phyloP scores from a whole-genome alignment of 2,888 invertebrate genomes.

The Alitta virens region DNA sequence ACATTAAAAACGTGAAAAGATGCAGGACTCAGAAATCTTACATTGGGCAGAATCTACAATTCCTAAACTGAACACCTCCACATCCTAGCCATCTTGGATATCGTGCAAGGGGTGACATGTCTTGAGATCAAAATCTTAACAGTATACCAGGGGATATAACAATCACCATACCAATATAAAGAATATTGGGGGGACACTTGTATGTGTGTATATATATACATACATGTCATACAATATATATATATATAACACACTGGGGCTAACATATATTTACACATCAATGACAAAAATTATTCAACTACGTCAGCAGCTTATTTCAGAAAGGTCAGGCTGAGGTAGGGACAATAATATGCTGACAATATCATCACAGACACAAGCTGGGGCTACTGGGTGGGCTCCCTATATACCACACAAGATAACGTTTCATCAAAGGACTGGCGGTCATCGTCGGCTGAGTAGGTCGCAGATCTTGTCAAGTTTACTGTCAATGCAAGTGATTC shows the following conservation, averaged over 20 bases:
- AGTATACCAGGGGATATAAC: neutral
- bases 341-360: no score
- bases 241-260: neutral
- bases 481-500: slow-evolving; percentile 11
- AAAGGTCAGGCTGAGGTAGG: neutral
- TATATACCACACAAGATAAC: neutral
- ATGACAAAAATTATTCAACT: neutral
- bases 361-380: no score
- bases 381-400: no score
- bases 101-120: no score
- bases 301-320: neutral
- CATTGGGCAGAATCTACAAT: no score
- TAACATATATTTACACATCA: neutral
- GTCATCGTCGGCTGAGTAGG: slow-evolving; percentile 3
- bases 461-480: slow-evolving; percentile 12
- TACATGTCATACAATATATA: neutral
- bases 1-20: no score
- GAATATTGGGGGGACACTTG: neutral
- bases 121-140: no score
- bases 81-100: no score
- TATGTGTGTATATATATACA: neutral
- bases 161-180: neutral
- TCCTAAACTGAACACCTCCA: no score
- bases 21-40: no score
- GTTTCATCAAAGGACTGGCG: neutral